Evolutionary conservation across 2,113 vertebrate species (phyloP), one percentile per base, ranked within the genome.

Genomic region (Oncorhynchus gorbuscha): DNA sequence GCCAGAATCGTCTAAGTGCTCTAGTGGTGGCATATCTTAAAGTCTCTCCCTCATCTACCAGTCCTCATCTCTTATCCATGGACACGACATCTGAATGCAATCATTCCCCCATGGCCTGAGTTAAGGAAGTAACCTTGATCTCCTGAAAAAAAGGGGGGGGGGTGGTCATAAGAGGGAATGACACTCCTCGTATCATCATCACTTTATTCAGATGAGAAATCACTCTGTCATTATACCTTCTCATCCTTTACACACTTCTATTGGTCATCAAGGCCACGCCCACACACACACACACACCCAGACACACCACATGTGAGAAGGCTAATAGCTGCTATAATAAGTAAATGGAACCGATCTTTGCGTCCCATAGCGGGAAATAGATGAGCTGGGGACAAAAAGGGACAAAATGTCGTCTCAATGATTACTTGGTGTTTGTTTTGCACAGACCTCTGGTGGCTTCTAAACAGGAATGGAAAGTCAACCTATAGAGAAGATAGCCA

Each of bases 261-360:
- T 51, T 51, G 49, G 11, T 51, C 3, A 51, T 51, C 14, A 51
- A 39, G 35, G 35, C 35, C 35, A 39, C 35, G 6, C 35, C 6
- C 84, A 89, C 81, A 84, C 80, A 84, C 83, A 77, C 83, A 77
- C 32, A 35, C 49, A 16, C 14, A 51, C 49, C 49, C 49, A 51
- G 49, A 51, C 14, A 12, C 3, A 51, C 49, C 1, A 16, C 49
- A 16, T 13, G 12, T 13, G 14, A 55, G 49, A 55, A 55, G 3
- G 49, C 49, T 55, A 55, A 55, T 55, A 18, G 14, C 14, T 45
- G 39, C 8, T 58, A 58, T 58, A 20, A 58, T 58, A 18, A 18
- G 20, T 18, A 58, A 14, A 20, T 58, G 4, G 16, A 62, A 16
- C 59, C 1, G n/a, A 20, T 14, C 49, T 5, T 55, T 13, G 49